These are phyloP conservation scores for Homalodisca vitripennis DNA, from an alignment of 1,140 invertebrate species.

Conservation along the genomic window DNA sequence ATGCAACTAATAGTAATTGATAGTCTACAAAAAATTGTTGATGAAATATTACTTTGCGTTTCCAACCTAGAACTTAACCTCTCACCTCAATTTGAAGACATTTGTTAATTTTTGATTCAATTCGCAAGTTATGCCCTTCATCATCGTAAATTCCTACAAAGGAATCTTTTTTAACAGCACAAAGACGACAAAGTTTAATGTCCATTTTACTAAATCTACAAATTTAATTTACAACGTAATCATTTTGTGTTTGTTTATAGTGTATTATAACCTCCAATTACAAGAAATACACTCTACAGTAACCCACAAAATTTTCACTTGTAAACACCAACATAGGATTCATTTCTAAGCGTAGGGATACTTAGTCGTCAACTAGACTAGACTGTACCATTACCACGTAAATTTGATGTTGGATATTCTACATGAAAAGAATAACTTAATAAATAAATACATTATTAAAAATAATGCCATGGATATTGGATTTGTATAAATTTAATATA, in stretches of 20 bases:
- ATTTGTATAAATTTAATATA: too few species aligned
- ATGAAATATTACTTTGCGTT: too few species aligned
- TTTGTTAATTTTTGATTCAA: conserved; percentile 51
- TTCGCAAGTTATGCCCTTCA: conserved; percentile 49
- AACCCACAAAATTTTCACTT: conserved; percentile 30
- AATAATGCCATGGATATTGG: too few species aligned
- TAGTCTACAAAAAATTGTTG: too few species aligned
- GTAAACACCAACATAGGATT: neutral
- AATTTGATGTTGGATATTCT: too few species aligned
- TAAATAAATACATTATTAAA: too few species aligned
- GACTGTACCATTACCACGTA: conserved; percentile 9
- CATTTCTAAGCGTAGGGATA: conserved; percentile 14
- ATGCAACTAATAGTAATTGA: too few species aligned
- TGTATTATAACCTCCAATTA: conserved; percentile 18
- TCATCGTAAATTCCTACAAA: conserved; percentile 48
- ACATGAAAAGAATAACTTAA: too few species aligned
- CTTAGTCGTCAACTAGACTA: too few species aligned
- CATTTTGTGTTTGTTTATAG: conserved; percentile 31
- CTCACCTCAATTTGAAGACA: conserved; percentile 53
- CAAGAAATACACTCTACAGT: conserved; percentile 22
- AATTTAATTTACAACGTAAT: neutral
- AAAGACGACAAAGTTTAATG: conserved; percentile 35
- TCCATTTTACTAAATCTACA: conserved; percentile 19
- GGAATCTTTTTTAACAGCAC: conserved; percentile 34
- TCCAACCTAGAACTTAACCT: too few species aligned